phyloP scores from a whole-genome alignment of 2,888 invertebrate genomes.

The Seladonia tumulorum region DNA sequence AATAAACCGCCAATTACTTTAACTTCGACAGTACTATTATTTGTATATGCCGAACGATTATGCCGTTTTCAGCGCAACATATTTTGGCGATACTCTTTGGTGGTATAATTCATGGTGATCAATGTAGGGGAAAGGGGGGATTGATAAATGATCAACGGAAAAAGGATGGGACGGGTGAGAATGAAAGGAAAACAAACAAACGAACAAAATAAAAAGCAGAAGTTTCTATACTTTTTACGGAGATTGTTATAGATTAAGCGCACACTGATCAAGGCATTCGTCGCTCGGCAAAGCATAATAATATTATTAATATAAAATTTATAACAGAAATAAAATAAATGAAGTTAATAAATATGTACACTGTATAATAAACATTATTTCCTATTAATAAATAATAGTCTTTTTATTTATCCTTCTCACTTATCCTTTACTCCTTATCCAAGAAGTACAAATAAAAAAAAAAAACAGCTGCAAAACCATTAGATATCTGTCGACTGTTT shows the following conservation, averaged over 20 bases:
- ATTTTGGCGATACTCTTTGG: constrained; percentile 83
- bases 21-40: constrained; percentile 84
- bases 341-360: constrained; percentile 84
- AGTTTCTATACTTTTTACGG: constrained; percentile 84
- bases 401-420: constrained; percentile 50
- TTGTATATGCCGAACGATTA: constrained; percentile 84
- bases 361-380: constrained; percentile 84
- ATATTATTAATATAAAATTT: constrained; percentile 84
- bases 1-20: constrained; percentile 83
- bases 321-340: constrained; percentile 84
- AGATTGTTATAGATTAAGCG: constrained; percentile 84
- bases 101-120: constrained; percentile 77
- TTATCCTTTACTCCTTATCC: not conserved
- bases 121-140: constrained; percentile 64
- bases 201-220: constrained; percentile 79
- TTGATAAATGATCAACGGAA: constrained; percentile 24
- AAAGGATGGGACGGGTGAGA: constrained; percentile 31
- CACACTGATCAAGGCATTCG: constrained; percentile 84
- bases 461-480: not conserved
- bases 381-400: constrained; percentile 81
- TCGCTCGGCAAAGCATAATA: constrained; percentile 84
- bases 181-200: constrained; percentile 70
- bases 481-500: too few relatives aligned
- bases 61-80: constrained; percentile 84
- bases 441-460: not conserved